Base-by-base conservation (phyloP, 2,113 vertebrate genomes). In the Asarcornis scutulata region DNA sequence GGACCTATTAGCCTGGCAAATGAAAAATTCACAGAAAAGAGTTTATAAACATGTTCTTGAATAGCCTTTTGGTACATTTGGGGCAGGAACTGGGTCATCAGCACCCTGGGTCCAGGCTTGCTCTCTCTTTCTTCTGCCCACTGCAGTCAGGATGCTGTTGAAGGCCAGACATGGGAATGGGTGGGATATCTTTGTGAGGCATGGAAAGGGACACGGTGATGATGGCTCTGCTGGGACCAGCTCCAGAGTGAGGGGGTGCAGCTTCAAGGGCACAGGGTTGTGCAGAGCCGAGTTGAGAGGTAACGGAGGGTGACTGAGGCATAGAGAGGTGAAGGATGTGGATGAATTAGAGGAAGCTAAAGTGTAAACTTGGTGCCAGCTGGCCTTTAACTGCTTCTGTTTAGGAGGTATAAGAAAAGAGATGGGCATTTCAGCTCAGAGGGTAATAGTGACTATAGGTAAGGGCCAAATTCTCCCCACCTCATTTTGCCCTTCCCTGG, bases 341-440 rank as follows among this genome's bases (percentile, higher is more conserved):
- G 53, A 66, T 53, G 11, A 27, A 16, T 53, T 29, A 53, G n/a
- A 18, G 62, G 17, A 85, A 6, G 53, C 22, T 53, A 25, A 87
- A 62, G 21, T 3, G 2, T 42, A 72, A 73, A 40, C 0, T 5
- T 59, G 0, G 0, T 55, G 48, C 64, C 40, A 48, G 13, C 26
- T 36, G 73, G 17, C 32, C 32, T 81, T 88, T 42, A 66, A 31
- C 4, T 44, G 36, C 29, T 80, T 77, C 23, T 21, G 91, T 90
- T 80, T 7, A 31, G 23, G 4, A 31, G 23, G 4, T 58, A 3
- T 27, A 25, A 86, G 17, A 76, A 58, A 92, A 48, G 36, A 77
- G 34, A 22, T 64, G 75, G 52, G 3, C 14, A 14, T 82, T 66
- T 79, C 59, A 73, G 53, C 27, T 52, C 15, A 2, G 2, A 4